Conservation (phyloP, 2,797 vertebrate species). For the Melopsittacus undulatus region DNA sequence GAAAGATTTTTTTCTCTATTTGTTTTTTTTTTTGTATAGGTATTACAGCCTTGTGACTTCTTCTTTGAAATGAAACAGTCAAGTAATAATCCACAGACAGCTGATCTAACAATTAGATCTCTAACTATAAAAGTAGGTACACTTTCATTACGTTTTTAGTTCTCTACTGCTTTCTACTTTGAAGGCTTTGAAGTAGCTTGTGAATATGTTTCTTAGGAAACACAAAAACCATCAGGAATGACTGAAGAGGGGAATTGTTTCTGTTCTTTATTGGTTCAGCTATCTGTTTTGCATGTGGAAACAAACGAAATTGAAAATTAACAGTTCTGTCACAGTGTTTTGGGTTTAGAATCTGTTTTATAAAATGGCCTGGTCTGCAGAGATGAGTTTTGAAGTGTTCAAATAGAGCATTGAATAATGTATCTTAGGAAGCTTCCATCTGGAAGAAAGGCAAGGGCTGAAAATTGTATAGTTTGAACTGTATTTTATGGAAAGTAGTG, state of each 20-base stretch:
- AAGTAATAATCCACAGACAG: constrained; percentile 78
- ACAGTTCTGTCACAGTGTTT: neutral
- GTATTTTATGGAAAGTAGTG: neutral
- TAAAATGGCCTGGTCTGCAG: neutral
- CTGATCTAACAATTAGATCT: constrained; percentile 87
- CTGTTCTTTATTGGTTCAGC: neutral
- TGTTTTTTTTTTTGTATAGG: constrained; percentile 38
- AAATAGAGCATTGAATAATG: neutral
- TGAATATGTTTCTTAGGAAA: neutral
- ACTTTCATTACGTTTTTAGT: neutral
- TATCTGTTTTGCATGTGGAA: neutral
- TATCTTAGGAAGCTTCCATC: neutral
- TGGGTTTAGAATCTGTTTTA: neutral
- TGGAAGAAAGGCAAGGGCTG: neutral
- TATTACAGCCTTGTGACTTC: constrained; percentile 93
- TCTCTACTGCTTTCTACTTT: neutral
- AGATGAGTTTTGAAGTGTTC: neutral
- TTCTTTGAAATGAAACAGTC: constrained; percentile 84
- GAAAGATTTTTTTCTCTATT: neutral
- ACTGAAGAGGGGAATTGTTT: neutral
- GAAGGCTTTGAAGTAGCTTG: neutral
- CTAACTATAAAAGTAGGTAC: constrained; percentile 88
- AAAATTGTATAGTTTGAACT: neutral
- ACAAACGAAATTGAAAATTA: neutral
- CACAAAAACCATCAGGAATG: neutral